Conservation (phyloP, 2,113 vertebrate species). For the Otis tarda region DNA sequence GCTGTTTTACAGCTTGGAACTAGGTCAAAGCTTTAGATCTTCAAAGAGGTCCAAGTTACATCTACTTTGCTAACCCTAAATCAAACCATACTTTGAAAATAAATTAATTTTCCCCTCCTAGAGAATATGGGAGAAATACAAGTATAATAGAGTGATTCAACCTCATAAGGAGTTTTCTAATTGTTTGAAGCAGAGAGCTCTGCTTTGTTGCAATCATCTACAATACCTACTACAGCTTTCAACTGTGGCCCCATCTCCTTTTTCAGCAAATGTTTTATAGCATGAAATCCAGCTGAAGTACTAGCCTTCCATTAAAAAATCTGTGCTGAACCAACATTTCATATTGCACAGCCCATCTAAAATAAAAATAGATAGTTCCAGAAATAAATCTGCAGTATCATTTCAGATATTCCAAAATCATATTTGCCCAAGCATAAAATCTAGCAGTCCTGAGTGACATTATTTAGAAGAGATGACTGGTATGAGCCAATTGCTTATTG, state of each 20-base stretch:
- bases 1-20: conserved; percentile 12
- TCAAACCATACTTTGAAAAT: neutral
- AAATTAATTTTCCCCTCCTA: neutral
- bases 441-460: neutral
- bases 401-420: neutral
- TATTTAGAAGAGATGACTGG: neutral
- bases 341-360: neutral
- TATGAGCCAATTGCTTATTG: neutral
- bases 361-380: neutral
- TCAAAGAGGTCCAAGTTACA: neutral
- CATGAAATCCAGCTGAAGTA: neutral
- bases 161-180: neutral
- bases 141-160: neutral
- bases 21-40: neutral
- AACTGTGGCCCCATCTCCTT: neutral
- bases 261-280: neutral
- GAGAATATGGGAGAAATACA: neutral
- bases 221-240: neutral
- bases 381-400: neutral
- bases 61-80: neutral
- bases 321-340: neutral
- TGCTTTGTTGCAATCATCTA: neutral
- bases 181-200: neutral
- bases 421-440: neutral
- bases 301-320: neutral